Conservation (phyloP, 2,113 vertebrate genomes). For the Osmerus eperlanus region DNA sequence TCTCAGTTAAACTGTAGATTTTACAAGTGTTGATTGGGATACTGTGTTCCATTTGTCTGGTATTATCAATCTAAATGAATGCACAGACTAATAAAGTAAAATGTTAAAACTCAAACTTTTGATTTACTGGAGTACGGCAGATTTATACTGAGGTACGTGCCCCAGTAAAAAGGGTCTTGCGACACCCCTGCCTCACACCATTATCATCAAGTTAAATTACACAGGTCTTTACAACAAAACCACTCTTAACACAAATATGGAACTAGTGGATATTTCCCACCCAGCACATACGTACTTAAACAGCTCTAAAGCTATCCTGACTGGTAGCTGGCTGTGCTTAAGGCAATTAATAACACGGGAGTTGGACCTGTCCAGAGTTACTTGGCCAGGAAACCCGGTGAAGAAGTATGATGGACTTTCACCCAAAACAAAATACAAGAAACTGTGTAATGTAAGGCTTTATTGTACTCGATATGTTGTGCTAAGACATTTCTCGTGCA, state of each 20-base stretch:
- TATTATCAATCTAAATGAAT: no score
- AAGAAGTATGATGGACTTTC: slow-evolving; percentile 3
- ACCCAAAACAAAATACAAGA: slow-evolving; percentile 6
- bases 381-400: slow-evolving; percentile 13
- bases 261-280: slow-evolving; percentile 23
- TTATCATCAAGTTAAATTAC: slow-evolving; percentile 44
- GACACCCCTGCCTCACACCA: slow-evolving; percentile 15
- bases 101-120: no score
- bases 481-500: slow-evolving; percentile 15
- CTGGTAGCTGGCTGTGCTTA: slow-evolving; percentile 13
- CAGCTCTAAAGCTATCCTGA: not conserved
- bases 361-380: no score
- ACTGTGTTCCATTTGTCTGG: no score
- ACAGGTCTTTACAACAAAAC: not conserved
- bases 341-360: slow-evolving; percentile 3
- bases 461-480: slow-evolving; percentile 1
- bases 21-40: no score
- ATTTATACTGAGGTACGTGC: slow-evolving; percentile 13
- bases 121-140: slow-evolving; percentile 1
- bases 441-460: slow-evolving; percentile 6
- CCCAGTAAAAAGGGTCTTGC: not conserved
- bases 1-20: no score
- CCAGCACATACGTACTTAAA: slow-evolving; percentile 7
- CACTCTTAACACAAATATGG: slow-evolving; percentile 5
- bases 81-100: no score